A percentile compares a stretch with the other conserved stretches of the same genome.
Evolutionary conservation across 2,888 invertebrate genomes (phyloP).

Genomic region (Acrobasis consociella): DNA sequence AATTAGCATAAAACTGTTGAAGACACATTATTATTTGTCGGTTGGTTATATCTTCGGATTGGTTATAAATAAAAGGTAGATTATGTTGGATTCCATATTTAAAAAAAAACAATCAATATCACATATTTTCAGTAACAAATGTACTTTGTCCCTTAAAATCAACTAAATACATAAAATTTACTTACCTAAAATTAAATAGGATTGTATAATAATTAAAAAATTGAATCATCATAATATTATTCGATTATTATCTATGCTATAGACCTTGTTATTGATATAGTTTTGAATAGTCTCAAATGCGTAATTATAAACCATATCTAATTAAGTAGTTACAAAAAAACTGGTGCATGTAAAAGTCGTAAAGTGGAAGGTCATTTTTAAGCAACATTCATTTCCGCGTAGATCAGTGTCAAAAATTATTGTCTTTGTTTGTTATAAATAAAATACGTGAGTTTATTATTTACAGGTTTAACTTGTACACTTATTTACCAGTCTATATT

Average conservation of each 20-base stretch:
- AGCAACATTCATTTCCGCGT: constrained; percentile 19
- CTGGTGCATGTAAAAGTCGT: constrained; percentile 10
- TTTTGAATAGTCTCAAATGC: neutral
- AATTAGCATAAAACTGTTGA: no score
- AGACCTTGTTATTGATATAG: neutral
- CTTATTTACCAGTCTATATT: no score
- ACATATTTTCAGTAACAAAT: no score
- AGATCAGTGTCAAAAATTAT: constrained; percentile 12
- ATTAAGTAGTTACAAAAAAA: constrained; percentile 10
- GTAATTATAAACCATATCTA: constrained; percentile 6
- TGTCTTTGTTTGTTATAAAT: neutral
- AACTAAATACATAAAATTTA: no score
- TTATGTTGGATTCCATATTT: no score
- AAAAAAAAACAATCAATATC: no score
- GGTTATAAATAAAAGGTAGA: no score
- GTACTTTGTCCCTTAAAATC: no score
- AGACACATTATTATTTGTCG: no score
- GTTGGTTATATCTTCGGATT: no score
- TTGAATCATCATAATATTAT: neutral
- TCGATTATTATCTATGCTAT: neutral
- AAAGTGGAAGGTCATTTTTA: constrained; percentile 16
- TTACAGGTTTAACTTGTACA: neutral
- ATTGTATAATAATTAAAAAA: no score
- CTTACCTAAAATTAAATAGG: no score
- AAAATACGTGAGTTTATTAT: neutral